Conservation (phyloP, 2,113 vertebrate genomes). For the Pseudorasbora parva region DNA sequence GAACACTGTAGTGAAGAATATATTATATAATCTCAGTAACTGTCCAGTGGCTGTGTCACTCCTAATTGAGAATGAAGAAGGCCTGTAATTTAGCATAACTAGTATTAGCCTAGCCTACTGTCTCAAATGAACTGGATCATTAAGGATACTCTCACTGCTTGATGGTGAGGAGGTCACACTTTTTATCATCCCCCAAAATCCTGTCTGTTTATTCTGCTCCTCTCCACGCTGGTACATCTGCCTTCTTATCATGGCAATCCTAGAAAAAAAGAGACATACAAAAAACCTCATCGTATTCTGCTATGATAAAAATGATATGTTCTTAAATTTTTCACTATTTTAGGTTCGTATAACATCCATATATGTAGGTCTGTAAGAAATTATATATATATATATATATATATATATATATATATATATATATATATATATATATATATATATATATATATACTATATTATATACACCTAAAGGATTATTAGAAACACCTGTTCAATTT, state of each 20-base stretch:
- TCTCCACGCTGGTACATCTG: constrained; percentile 96
- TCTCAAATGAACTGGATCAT: neutral
- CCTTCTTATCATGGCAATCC: constrained; percentile 94
- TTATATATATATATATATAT: too few species aligned
- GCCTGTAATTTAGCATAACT: neutral
- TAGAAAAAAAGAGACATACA: constrained; percentile 61
- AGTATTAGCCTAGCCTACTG: neutral
- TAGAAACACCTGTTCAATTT: too few species aligned
- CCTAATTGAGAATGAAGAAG: neutral
- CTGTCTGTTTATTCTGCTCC: constrained; percentile 90
- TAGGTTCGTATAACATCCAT: too few species aligned
- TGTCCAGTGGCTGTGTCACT: neutral
- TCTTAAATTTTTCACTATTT: too few species aligned
- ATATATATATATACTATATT: too few species aligned
- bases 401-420: too few species aligned
- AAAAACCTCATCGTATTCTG: neutral
- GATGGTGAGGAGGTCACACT: constrained; percentile 92
- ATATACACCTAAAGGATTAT: too few species aligned
- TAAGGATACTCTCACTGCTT: constrained; percentile 96
- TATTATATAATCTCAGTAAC: neutral
- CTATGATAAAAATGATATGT: too few species aligned
- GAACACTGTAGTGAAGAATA: neutral
- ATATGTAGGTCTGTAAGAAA: too few species aligned
- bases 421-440: too few species aligned
- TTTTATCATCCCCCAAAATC: constrained; percentile 98